Evolutionary conservation across 1,140 invertebrate genomes (phyloP).

Genomic region (Yoshiicerus persimilis): DNA sequence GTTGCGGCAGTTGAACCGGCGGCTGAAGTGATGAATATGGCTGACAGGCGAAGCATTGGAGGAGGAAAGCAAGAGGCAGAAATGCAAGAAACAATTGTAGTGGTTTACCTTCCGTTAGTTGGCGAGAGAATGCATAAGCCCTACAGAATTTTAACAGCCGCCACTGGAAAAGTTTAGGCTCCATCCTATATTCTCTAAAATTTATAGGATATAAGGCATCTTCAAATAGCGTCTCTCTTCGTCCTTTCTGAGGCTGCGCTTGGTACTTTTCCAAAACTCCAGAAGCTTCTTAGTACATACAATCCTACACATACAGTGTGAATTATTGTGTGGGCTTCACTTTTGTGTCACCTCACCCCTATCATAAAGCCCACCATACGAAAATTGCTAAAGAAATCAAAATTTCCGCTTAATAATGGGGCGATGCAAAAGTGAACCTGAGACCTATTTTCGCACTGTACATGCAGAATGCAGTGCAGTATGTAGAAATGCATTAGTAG

Average conservation of each 20-base stretch:
- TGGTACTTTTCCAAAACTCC: neutral
- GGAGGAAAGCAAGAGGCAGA: neutral
- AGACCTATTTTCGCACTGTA: too few species aligned
- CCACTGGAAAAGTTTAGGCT: neutral
- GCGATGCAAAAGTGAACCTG: too few species aligned
- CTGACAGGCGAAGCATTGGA: conserved; percentile 33
- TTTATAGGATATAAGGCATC: neutral
- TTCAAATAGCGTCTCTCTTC: neutral
- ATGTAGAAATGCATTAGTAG: too few species aligned
- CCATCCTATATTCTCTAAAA: neutral
- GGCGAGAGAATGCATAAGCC: neutral
- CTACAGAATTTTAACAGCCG: neutral
- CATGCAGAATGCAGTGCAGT: too few species aligned
- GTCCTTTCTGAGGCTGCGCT: neutral
- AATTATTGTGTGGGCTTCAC: too few species aligned
- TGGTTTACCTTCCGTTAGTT: neutral
- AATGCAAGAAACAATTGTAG: neutral
- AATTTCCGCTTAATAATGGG: too few species aligned
- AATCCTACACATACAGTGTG: neutral
- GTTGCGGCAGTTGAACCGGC: neutral
- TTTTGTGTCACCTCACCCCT: too few species aligned
- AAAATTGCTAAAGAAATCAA: too few species aligned
- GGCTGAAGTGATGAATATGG: conserved; percentile 35
- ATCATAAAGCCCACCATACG: too few species aligned
- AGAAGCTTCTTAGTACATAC: neutral